Evolutionary conservation across 2,888 invertebrate species (phyloP).

Genomic region (Acrocera orbiculus): DNA sequence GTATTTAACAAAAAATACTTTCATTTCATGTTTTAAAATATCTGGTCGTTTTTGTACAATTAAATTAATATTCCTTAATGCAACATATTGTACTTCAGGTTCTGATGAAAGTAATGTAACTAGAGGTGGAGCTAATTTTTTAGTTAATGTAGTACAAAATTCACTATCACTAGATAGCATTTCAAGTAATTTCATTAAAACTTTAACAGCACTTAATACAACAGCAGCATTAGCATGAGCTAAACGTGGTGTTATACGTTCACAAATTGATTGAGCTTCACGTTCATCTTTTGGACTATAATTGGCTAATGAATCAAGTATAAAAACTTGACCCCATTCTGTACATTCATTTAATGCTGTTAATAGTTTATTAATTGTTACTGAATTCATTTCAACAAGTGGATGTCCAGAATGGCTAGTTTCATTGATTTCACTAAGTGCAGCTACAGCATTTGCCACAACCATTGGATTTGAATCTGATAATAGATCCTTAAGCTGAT

Average conservation of each 20-base stretch:
- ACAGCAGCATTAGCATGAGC: constrained; percentile 99
- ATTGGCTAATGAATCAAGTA: constrained; percentile 91
- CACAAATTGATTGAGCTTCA: constrained; percentile 96
- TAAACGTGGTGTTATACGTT: constrained; percentile 88
- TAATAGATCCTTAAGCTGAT: constrained; percentile 87
- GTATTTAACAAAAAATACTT: constrained; percentile 99
- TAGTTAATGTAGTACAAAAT: constrained; percentile 80
- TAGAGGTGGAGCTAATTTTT: constrained; percentile 96
- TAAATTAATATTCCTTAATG: constrained; percentile 92
- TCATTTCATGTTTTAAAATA: constrained; percentile 98
- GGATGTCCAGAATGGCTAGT: constrained; percentile 89
- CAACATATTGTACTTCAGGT: constrained; percentile 98
- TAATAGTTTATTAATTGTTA: constrained; percentile 92
- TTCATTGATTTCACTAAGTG: constrained; percentile 95
- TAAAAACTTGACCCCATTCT: constrained; percentile 98
- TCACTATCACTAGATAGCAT: constrained; percentile 88
- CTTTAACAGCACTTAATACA: constrained; percentile 94
- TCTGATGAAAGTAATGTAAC: constrained; percentile 95
- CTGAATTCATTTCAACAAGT: constrained; percentile 86
- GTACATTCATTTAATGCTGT: constrained; percentile 99
- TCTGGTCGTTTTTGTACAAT: constrained; percentile 99
- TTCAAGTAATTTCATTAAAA: constrained; percentile 95
- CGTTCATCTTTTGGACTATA: constrained; percentile 93
- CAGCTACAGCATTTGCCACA: constrained; percentile 97
- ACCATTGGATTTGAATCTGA: constrained; percentile 99